Conservation (phyloP, 2,888 invertebrate genomes). For the Acanthosoma haemorrhoidale region DNA sequence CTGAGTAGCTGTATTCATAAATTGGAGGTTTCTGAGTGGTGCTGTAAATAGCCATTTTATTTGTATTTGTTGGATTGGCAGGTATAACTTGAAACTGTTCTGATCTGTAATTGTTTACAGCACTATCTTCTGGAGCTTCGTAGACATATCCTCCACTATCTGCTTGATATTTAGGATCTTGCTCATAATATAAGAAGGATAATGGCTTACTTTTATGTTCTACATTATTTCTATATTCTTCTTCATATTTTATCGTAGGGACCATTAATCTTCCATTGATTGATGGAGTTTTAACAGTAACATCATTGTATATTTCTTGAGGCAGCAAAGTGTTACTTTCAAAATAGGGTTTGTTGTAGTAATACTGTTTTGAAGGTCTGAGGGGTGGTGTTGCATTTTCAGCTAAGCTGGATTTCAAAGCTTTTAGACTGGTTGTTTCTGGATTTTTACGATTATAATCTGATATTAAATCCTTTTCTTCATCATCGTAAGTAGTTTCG, state of each 20-base stretch:
- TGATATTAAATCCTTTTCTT: neutral
- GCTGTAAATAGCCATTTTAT: slow-evolving; percentile 1
- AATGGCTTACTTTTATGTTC: slow-evolving; percentile 18
- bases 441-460: neutral
- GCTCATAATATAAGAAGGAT: slow-evolving; percentile 17
- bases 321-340: slow-evolving; percentile 33
- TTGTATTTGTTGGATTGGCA: neutral
- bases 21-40: slow-evolving; percentile 40
- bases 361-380: neutral
- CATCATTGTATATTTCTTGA: slow-evolving; percentile 30
- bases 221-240: slow-evolving; percentile 4
- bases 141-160: slow-evolving; percentile 35
- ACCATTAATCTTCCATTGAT: slow-evolving; percentile 1
- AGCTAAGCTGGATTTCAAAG: neutral
- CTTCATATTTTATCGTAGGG: slow-evolving; percentile 12
- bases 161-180: slow-evolving; percentile 25
- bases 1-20: slow-evolving; percentile 41
- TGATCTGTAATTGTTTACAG: slow-evolving; percentile 47
- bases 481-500: neutral
- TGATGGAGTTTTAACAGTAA: slow-evolving; percentile 31
- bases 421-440: neutral
- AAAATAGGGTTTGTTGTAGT: slow-evolving; percentile 7
- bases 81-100: neutral
- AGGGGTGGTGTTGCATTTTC: neutral
- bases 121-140: slow-evolving; percentile 44